Percentiles rank a stretch among this genome's conserved stretches.
Conservation (phyloP, 2,888 invertebrate species). For the Dinocampus coccinellae region DNA sequence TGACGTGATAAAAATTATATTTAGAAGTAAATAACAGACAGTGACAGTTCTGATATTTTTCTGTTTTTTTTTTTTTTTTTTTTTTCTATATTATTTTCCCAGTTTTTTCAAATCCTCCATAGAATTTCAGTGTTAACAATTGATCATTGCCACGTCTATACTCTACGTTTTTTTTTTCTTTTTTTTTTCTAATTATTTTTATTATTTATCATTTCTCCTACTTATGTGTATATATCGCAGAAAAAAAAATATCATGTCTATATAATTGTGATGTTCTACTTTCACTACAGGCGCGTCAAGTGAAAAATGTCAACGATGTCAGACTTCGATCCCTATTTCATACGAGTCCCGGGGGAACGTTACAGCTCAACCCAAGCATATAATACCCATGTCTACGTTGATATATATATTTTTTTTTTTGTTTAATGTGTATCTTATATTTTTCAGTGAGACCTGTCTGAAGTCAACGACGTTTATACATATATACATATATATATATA, state of each 20-base stretch:
- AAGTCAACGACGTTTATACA: not conserved
- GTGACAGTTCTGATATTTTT: constrained; percentile 17
- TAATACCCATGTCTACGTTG: not conserved
- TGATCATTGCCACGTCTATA: no score
- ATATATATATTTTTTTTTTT: not conserved
- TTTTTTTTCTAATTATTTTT: no score
- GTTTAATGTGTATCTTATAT: not conserved
- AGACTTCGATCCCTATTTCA: not conserved
- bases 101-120: no score
- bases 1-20: not conserved
- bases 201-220: no score
- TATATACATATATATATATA: no score
- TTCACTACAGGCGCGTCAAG: constrained; percentile 8
- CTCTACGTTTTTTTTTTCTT: not conserved
- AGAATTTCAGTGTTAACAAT: no score
- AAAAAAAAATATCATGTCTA: not conserved
- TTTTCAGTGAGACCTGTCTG: constrained; percentile 2
- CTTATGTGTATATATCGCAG: not conserved
- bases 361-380: constrained; percentile 17
- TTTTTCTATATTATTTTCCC: no score
- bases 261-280: constrained; percentile 1
- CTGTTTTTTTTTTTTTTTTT: constrained; percentile 7
- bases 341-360: constrained; percentile 24
- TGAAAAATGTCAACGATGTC: not conserved
- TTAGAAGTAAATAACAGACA: not conserved